Percentiles rank a stretch among this genome's conserved stretches.
These are phyloP conservation scores for Cenopis cana DNA, from an alignment of 2,888 invertebrate genomes.

Conservation along the genomic window DNA sequence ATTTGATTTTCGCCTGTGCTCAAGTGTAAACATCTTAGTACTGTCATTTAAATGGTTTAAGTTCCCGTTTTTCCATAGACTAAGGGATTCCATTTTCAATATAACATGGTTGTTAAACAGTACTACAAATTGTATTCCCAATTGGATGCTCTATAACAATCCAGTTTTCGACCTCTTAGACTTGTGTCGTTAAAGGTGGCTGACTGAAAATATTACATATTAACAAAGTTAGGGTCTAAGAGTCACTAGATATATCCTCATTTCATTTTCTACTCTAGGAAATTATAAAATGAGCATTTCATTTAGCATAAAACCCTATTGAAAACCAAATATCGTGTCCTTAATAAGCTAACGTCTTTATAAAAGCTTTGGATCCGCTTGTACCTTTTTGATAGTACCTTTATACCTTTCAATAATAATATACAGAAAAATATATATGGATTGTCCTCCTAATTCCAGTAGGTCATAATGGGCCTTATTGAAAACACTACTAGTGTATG, in stretches of 20 bases:
- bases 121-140: constrained; percentile 8
- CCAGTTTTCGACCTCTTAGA: constrained; percentile 49
- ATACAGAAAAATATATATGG: constrained; percentile 23
- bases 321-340: constrained; percentile 18
- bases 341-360: constrained; percentile 26
- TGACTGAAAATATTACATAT: constrained; percentile 59
- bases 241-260: constrained; percentile 51
- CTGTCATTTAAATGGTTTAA: not conserved
- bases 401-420: constrained; percentile 19
- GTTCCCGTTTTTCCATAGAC: constrained; percentile 9
- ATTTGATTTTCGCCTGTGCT: not conserved
- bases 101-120: not conserved
- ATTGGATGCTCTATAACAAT: constrained; percentile 47
- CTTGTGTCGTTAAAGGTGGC: constrained; percentile 55
- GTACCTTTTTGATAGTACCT: constrained; percentile 37
- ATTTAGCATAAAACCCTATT: constrained; percentile 16
- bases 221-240: constrained; percentile 60
- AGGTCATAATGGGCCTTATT: constrained; percentile 36
- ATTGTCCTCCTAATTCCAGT: constrained; percentile 21
- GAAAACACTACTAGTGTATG: constrained; percentile 33
- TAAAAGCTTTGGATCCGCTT: constrained; percentile 37
- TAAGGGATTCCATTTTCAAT: constrained; percentile 22
- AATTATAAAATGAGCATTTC: constrained; percentile 19
- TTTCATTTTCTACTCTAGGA: constrained; percentile 31
- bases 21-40: not conserved